Evolutionary conservation across 2,797 vertebrate species (phyloP).

Genomic region (Apogon hyalosoma): DNA sequence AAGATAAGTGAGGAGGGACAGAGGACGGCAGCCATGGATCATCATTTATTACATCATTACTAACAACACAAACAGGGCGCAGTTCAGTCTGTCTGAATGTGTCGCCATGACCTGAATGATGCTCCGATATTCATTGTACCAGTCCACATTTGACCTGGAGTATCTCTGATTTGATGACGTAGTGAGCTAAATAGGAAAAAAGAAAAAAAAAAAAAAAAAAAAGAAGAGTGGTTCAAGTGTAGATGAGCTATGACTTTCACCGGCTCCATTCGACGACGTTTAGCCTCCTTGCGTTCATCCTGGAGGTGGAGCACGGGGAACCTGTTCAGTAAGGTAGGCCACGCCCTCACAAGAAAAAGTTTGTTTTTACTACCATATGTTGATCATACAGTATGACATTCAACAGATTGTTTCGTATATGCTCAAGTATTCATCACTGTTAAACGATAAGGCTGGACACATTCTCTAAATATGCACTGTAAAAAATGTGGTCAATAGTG

Average conservation of each 20-base stretch:
- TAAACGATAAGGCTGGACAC: too few species aligned
- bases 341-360: conserved; percentile 22
- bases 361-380: not conserved
- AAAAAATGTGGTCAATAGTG: too few species aligned
- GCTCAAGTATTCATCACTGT: too few species aligned
- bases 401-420: too few species aligned
- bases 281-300: conserved; percentile 45
- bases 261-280: conserved; percentile 38
- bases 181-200: too few species aligned
- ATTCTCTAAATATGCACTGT: too few species aligned
- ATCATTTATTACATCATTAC: conserved; percentile 18
- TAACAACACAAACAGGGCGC: not conserved
- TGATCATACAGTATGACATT: too few species aligned
- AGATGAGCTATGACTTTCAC: conserved; percentile 48
- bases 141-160: not conserved
- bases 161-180: not conserved
- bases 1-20: conserved; percentile 15
- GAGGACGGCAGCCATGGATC: conserved; percentile 14
- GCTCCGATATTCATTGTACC: not conserved
- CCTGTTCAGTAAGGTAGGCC: conserved; percentile 69
- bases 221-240: not conserved
- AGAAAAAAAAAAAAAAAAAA: not conserved
- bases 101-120: conserved; percentile 1
- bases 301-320: conserved; percentile 70
- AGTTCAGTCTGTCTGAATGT: not conserved